These are phyloP conservation scores for Lasioglossum oenotherae DNA, from an alignment of 2,888 invertebrate species.

Conservation along the genomic window DNA sequence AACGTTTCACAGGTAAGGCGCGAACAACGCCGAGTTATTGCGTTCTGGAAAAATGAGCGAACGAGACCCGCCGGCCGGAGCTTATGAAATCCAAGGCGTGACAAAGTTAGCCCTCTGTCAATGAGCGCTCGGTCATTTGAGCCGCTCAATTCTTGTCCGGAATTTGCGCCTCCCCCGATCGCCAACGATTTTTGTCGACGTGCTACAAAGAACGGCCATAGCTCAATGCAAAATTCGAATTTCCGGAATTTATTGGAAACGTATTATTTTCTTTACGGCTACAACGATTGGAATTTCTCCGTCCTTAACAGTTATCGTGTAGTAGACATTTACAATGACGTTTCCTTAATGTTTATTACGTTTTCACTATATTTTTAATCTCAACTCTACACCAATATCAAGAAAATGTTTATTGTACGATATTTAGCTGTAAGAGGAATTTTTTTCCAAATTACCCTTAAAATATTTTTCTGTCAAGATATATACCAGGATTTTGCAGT, in stretches of 20 bases:
- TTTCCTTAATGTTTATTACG: no score
- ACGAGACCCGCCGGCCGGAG: background rate
- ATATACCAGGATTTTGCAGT: no score
- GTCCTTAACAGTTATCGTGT: no score
- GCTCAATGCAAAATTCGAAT: background rate
- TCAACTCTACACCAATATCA: no score
- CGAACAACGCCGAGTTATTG: background rate
- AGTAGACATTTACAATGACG: no score
- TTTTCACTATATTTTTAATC: no score
- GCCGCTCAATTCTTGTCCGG: background rate
- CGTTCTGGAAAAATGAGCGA: background rate
- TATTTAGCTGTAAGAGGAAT: no score
- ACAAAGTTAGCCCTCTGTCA: background rate
- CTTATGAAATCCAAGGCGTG: background rate
- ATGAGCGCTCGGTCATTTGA: background rate
- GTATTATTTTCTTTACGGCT: no score
- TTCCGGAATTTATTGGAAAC: background rate
- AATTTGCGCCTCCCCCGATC: background rate
- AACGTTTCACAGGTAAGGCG: constrained; percentile 9
- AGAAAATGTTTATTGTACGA: no score
- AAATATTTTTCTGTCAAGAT: no score
- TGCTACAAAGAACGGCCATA: background rate
- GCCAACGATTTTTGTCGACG: background rate
- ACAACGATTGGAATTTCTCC: no score
- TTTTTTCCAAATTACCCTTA: no score